Evolutionary conservation across 2,888 invertebrate genomes (phyloP), one percentile per base, ranked within the genome.

Genomic region (Agrochola lychnidis): DNA sequence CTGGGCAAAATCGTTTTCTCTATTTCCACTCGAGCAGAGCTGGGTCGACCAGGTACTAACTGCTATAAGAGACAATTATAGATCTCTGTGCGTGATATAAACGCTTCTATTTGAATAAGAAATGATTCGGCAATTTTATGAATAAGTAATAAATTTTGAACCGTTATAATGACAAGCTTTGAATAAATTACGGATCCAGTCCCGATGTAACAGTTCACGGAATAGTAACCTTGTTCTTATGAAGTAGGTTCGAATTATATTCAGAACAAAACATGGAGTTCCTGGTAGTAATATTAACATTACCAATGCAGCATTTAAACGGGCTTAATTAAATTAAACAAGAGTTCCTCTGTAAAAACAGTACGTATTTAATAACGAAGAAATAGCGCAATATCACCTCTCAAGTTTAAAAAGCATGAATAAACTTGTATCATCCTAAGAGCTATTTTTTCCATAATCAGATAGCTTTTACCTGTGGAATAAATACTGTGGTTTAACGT

Each of bases 101-200:
- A 70, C n/a, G 67, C 7, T 71, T 53, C 16, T n/a, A 74, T 82
- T 71, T 71, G 36, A 64, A 78, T 78, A 73, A 48, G 64, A 71
- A 82, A 82, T 69, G 61, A 74, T 71, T 71, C 63, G 16, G 68
- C 72, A 69, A 7, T 74, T 74, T 71, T 48, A 45, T 66, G 83
- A 82, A 73, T 74, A 70, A 51, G 64, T 40, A 67, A 84, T 57
- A 74, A 80, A 74, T 82, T 83, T 69, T 81, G 40, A 69, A 70
- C 48, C 63, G 63, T 74, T 70, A 87, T 80, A 84, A 82, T 79
- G 78, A 76, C 78, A 19, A n/a, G 61, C 42, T 71, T 78, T 82
- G 48, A 82, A 78, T 78, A 71, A 66, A 78, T 74, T 82, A 81
- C 70, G 22, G 45, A 45, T 73, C 62, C 63, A 30, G 25, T 68